These are phyloP conservation scores for Drosophila sechellia DNA, from an alignment of 1,140 invertebrate genomes.

Conservation along the genomic window DNA sequence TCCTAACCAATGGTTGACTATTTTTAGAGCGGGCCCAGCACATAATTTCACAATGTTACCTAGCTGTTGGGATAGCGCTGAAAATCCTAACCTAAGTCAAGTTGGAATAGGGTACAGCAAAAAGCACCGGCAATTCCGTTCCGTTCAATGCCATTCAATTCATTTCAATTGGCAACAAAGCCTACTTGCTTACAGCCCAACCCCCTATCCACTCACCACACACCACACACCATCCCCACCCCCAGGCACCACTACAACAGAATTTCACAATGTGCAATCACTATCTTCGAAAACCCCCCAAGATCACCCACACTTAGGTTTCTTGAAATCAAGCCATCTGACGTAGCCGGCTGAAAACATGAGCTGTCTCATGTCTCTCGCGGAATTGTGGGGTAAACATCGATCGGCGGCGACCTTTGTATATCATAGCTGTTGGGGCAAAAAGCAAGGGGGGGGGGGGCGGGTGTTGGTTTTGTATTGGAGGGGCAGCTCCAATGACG, in stretches of 20 bases:
- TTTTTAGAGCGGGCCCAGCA: slow-evolving; percentile 3
- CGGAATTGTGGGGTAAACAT: slow-evolving; percentile 21
- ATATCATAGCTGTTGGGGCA: background rate
- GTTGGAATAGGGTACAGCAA: slow-evolving; percentile 31
- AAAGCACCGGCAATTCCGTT: background rate
- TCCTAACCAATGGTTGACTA: background rate
- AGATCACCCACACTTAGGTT: background rate
- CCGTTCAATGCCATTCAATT: no score
- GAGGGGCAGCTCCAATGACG: slow-evolving; percentile 41
- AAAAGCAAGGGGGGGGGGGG: no score
- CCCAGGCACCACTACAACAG: background rate
- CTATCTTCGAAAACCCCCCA: slow-evolving; percentile 41
- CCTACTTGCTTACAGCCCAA: background rate
- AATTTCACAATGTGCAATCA: slow-evolving; percentile 32
- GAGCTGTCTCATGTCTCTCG: slow-evolving; percentile 10
- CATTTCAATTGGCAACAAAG: slow-evolving; percentile 6
- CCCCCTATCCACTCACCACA: background rate
- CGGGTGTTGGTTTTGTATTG: background rate
- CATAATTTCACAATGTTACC: slow-evolving; percentile 4
- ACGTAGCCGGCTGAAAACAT: slow-evolving; percentile 10
- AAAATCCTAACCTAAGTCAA: slow-evolving; percentile 66
- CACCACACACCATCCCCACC: background rate
- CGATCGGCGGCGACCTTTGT: slow-evolving; percentile 28
- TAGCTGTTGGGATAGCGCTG: background rate
- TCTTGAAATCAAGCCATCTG: slow-evolving; percentile 2